Evolutionary conservation across 2,113 vertebrate species (phyloP).

Genomic region (Myrmecobius fasciatus): DNA sequence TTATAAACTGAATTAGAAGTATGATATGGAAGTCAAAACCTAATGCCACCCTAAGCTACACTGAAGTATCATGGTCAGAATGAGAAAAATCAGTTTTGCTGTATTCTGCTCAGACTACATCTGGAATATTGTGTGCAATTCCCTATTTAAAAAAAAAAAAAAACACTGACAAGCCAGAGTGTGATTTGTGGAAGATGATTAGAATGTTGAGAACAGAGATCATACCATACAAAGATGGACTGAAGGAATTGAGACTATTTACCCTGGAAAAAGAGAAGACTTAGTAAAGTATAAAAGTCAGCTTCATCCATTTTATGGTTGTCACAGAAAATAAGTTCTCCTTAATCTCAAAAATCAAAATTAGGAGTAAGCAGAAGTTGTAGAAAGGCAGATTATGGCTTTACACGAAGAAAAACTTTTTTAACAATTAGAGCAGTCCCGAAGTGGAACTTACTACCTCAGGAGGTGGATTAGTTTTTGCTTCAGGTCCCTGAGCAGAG

Average conservation of each 20-base stretch:
- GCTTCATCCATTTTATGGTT: background rate
- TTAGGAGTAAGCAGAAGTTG: background rate
- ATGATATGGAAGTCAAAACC: background rate
- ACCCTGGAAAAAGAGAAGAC: background rate
- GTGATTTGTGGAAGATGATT: background rate
- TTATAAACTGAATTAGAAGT: background rate
- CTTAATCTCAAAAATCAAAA: background rate
- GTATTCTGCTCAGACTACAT: background rate
- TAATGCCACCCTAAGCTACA: background rate
- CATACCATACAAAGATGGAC: background rate
- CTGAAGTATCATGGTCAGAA: background rate
- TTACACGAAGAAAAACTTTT: background rate
- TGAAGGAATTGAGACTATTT: background rate
- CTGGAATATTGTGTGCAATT: background rate
- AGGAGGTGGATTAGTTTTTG: background rate
- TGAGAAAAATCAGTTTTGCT: background rate
- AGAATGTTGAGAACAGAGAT: background rate
- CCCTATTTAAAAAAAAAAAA: background rate
- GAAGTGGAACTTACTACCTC: background rate
- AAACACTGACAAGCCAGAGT: background rate
- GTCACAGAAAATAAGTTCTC: background rate
- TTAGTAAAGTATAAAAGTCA: background rate
- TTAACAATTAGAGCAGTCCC: background rate
- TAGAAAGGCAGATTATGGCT: background rate
- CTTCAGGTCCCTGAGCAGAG: background rate